phyloP scores from a whole-genome alignment of 2,888 invertebrate genomes.

The Geophilus truncorum region DNA sequence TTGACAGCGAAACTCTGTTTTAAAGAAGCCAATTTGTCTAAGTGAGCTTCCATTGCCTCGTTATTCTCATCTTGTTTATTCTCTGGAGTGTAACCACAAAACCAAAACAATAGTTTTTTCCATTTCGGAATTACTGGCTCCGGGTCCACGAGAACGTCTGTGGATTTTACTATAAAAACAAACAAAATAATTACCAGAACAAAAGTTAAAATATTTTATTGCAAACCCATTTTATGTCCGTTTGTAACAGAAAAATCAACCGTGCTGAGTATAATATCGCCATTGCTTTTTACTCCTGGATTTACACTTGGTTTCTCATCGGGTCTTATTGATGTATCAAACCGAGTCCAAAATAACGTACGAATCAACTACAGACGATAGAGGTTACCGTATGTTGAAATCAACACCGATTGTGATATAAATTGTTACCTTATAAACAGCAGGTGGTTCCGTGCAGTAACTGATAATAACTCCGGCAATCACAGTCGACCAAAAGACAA shows the following conservation, averaged over 20 bases:
- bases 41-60: background rate
- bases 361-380: constrained; percentile 11
- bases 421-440: constrained; percentile 40
- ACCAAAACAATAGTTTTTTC: constrained; percentile 23
- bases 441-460: constrained; percentile 42
- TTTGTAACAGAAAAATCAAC: background rate
- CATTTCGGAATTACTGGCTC: background rate
- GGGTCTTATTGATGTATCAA: background rate
- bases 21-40: constrained; percentile 14
- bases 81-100: constrained; percentile 12
- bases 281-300: background rate
- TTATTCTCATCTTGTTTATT: background rate
- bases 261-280: background rate
- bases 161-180: background rate
- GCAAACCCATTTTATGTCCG: background rate
- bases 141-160: background rate
- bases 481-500: constrained; percentile 48
- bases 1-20: background rate
- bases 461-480: constrained; percentile 43
- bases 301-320: background rate
- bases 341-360: constrained; percentile 25
- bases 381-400: background rate
- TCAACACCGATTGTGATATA: background rate
- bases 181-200: background rate
- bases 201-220: background rate